Evolutionary conservation across 2,888 invertebrate genomes (phyloP), one percentile per base, ranked within the genome.

Genomic region (Tetrapedia diversipes): DNA sequence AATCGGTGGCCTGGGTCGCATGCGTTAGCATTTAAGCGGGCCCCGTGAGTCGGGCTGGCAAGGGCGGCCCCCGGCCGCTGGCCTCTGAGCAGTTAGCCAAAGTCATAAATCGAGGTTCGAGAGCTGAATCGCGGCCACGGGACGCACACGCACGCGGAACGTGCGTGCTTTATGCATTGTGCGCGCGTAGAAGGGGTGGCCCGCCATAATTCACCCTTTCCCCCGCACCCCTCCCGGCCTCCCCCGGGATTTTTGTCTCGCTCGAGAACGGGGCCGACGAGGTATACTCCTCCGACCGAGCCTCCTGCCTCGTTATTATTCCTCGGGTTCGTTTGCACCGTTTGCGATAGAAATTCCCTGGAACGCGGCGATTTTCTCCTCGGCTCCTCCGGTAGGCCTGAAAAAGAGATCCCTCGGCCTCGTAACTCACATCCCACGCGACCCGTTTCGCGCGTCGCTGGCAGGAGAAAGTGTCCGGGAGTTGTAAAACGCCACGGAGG

Each of bases 401-500:
- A n/a, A n/a, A n/a, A n/a, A n/a, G n/a, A n/a, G n/a, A n/a, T n/a
- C 37, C 1, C 1, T 11, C 37, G 10, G 16, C 76, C 86, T 86
- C 86, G 86, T 87, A 87, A 87, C 75, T 87, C 86, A 87, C 85
- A 78, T 73, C 87, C 86, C 85, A 86, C 87, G 83, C 87, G 76
- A 70, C 59, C 19, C 39, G 37, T 8, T 47, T 64, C 56, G 51
- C 70, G 41, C 41, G 43, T 29, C 27, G n/a, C 19, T 53, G 27
- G 32, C 24, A 39, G 8, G 39, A n/a, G 29, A 19, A 67, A 68
- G 57, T 54, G 32, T 37, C 19, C 14, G 2, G 32, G 32, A 32
- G 32, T 32, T 32, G 32, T 32, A 32, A 32, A 32, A 2, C 4
- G 32, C 3, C 3, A 16, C n/a, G n/a, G 4, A 27, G 27, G 27